A percentile compares a stretch with the other conserved stretches of the same genome.
Evolutionary conservation across 2,888 invertebrate genomes (phyloP).

Genomic region (Meandrusa payeni): DNA sequence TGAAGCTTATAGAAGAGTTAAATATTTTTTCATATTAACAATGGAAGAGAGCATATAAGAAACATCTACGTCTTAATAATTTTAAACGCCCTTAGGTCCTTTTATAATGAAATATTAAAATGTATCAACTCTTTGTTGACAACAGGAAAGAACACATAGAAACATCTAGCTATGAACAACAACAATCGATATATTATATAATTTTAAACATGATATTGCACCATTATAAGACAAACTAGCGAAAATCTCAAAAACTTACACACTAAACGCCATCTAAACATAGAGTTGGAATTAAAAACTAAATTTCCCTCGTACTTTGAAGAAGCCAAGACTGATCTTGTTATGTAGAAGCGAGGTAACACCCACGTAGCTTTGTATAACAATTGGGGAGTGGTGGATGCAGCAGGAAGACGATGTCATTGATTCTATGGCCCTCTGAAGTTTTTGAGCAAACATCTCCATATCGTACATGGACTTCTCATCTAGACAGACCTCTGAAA

Average conservation of each 20-base stretch:
- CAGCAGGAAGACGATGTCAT: conserved; percentile 72
- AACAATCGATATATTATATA: conserved; percentile 1
- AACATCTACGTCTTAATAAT: too few relatives aligned
- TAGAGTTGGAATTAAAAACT: conserved; percentile 82
- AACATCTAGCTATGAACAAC: background rate
- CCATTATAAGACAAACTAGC: conserved; percentile 15
- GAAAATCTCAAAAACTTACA: background rate
- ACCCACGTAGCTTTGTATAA: conserved; percentile 90
- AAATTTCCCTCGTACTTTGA: conserved; percentile 92
- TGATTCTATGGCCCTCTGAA: conserved; percentile 77
- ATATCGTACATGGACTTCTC: conserved; percentile 79
- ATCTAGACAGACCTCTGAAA: conserved; percentile 56
- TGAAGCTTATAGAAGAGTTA: too few relatives aligned
- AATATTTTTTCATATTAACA: too few relatives aligned
- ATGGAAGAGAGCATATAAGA: too few relatives aligned
- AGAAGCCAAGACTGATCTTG: conserved; percentile 91
- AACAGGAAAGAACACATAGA: background rate
- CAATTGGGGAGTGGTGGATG: conserved; percentile 84
- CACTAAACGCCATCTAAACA: background rate
- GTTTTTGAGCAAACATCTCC: conserved; percentile 80
- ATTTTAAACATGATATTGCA: conserved; percentile 21
- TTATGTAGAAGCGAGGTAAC: conserved; percentile 90
- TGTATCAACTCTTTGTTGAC: too few relatives aligned
- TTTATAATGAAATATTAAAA: too few relatives aligned
- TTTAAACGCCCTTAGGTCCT: too few relatives aligned